Percentiles rank a stretch among this genome's conserved stretches.
Evolutionary conservation across 1,140 invertebrate species (phyloP).

Genomic region (Euura lappo): DNA sequence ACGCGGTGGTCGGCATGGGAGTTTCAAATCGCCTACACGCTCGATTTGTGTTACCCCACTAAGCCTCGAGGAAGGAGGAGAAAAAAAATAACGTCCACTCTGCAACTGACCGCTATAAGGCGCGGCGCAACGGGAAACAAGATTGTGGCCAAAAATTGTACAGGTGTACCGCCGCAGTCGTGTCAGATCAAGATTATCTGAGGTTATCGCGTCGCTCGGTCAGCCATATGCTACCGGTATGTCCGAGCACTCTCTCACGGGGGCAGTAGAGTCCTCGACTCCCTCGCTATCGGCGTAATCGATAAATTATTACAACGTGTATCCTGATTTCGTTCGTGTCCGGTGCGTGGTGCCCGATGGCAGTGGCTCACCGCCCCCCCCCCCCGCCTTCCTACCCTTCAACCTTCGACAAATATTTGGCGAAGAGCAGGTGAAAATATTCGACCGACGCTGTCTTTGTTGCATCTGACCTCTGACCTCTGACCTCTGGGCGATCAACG

Average conservation of each 20-base stretch:
- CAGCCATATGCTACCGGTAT: constrained; percentile 55
- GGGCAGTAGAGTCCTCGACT: constrained; percentile 38
- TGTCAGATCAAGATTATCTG: constrained; percentile 42
- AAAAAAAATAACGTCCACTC: too few relatives aligned
- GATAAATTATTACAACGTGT: constrained; percentile 51
- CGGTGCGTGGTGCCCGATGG: not conserved
- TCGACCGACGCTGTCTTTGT: too few relatives aligned
- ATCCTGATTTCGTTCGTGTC: constrained; percentile 20
- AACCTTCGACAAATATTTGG: too few relatives aligned
- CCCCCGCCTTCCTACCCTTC: too few relatives aligned
- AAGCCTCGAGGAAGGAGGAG: not conserved
- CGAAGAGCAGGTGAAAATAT: too few relatives aligned
- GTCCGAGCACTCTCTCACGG: constrained; percentile 49
- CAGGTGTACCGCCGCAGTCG: too few relatives aligned
- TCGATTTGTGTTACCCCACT: not conserved
- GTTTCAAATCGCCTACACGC: not conserved
- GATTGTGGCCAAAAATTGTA: too few relatives aligned
- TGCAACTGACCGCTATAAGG: too few relatives aligned
- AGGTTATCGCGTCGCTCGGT: constrained; percentile 44
- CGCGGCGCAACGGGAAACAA: too few relatives aligned
- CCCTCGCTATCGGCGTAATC: constrained; percentile 43
- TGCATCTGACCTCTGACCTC: too few relatives aligned
- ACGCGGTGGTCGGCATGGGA: not conserved
- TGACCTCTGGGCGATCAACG: too few relatives aligned
- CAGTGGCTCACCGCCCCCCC: not conserved